Evolutionary conservation across 2,113 vertebrate genomes (phyloP), one percentile per base, ranked within the genome.

Genomic region (Lipophrys pholis): DNA sequence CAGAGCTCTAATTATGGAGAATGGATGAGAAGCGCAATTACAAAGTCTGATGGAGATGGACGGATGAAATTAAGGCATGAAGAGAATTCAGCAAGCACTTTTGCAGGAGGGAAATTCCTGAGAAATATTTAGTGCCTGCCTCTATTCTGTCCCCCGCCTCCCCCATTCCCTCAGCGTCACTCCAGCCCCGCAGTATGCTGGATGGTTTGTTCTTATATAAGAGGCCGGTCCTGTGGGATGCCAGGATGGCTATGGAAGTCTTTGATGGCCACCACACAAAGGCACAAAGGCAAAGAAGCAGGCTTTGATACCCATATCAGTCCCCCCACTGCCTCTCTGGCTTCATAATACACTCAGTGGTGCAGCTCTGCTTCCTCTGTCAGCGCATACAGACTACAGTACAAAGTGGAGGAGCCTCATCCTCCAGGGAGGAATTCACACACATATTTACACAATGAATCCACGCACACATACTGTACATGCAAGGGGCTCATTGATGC

Each of bases 191-290:
- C 86, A 80, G 79, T 85, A 80, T 82, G 79, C 71, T 84, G 78
- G 81, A 80, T 87, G 78, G 48, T 90, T 76, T 91, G 82, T 86
- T 91, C 87, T 92, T 92, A 92, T 89, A 81, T 91, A 92, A 91
- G 82, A 91, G 75, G 75, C 81, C 85, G 66, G 82, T 92, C 88
- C 84, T 81, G 78, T 84, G 88, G 81, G 88, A 87, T 73, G 81
- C 83, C 79, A 80, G 70, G 67, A 86, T 83, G 83, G 77, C 78
- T 84, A 67, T 81, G 73, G 80, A 79, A 87, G 86, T 77, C 87
- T 93, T 89, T 92, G 89, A 92, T 88, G 87, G 83, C 66, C 80
- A 81, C 80, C 73, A 79, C 77, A 90, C 82, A 90, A 87, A 85
- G 78, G 49, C 72, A 87, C 83, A 87, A 85, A 90, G 79, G 85